Evolutionary conservation across 2,113 vertebrate genomes (phyloP), one percentile per base, ranked within the genome.

Genomic region (Coptodon bakossiorum): DNA sequence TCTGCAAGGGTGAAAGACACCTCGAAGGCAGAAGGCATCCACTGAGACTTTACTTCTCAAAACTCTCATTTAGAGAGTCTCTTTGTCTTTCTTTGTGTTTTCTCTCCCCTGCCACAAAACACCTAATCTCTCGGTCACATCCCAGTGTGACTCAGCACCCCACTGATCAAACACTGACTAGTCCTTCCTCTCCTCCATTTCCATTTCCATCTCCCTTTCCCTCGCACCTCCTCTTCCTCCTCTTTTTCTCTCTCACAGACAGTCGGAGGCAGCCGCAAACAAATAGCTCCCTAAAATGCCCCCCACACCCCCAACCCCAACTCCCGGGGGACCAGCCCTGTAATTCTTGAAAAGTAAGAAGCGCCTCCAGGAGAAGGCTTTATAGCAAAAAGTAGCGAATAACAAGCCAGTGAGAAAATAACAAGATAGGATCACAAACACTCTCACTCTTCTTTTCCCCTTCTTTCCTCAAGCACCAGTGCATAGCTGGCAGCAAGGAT

Each of bases 141-240:
- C 92, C 84, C 86, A 14, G 73, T 86, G 86, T 94, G 93, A 91
- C 89, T 95, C 90, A 93, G 86, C 89, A 89, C 19, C 83, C 86
- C 50, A 54, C 82, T 93, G 90, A 94, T 94, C 91, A 94, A 92
- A 95, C 91, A 87, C 50, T 4, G n/a, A 87, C 90, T 80, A 5
- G 80, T 83, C 61, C 85, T 76, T 84, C 73, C 85, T 89, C 73
- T 88, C 61, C 85, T 83, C 66, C 61, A 52, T 90, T 85, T 83
- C 66, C 61, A 52, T 90, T 85, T 86, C 66, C 52, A 59, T 82
- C 85, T 82, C 80, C 56, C 14, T 63, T 66, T 78, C 73, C 14
- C 12, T n/a, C 3, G 12, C 3, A 56, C 52, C 17, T 61, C 78
- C 34, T 10, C 45, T 63, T 53, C 40, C 36, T 50, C 29, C 36